Evolutionary conservation across 2,888 invertebrate species (phyloP), one percentile per base, ranked within the genome.

Genomic region (Tetramorium bicarinatum): DNA sequence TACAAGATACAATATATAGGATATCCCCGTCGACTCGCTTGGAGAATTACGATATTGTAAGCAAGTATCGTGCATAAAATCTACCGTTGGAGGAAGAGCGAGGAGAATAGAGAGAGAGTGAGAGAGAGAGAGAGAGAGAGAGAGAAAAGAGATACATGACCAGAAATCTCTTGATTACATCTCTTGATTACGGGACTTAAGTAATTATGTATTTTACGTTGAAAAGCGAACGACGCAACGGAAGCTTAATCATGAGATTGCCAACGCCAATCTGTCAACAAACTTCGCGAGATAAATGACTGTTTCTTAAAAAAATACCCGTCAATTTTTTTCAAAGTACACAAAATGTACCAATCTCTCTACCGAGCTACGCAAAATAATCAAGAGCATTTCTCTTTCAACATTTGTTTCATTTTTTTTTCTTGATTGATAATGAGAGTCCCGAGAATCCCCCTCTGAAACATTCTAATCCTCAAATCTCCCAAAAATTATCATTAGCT

Each of bases 11-110:
- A 15, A 79, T 49, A 56, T 77, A 69, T 69, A 54, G 29, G 69
- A 54, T 76, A 21, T 34, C 29, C 62, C 49, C 49, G 49, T 62
- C 75, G 56, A 79, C 41, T 79, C 52, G 66, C 66, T 52, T 72
- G 21, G 71, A 80, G 56, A 80, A 80, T 72, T 80, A 72, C 59
- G 59, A 72, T 80, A 72, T 47, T 59, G 79, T 38, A 18, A 59
- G 34, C 79, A 38, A 47, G 72, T 79, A 49, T 56, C 56, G 13
- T 21, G 71, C 72, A 38, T 80, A 71, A 72, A 71, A 47, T 59
- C 72, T 72, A 72, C 34, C 21, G 47, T 15, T 66, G 13, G 4
- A 66, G 21, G 21, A 13, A 38, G 8, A 61, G 34, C 38, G 21
- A 62, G 41, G 13, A 21, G 15, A 11, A 34, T 4, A 13, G 4